These are phyloP conservation scores for Coenobita brevimanus DNA, from an alignment of 1,140 invertebrate genomes.

Conservation along the genomic window DNA sequence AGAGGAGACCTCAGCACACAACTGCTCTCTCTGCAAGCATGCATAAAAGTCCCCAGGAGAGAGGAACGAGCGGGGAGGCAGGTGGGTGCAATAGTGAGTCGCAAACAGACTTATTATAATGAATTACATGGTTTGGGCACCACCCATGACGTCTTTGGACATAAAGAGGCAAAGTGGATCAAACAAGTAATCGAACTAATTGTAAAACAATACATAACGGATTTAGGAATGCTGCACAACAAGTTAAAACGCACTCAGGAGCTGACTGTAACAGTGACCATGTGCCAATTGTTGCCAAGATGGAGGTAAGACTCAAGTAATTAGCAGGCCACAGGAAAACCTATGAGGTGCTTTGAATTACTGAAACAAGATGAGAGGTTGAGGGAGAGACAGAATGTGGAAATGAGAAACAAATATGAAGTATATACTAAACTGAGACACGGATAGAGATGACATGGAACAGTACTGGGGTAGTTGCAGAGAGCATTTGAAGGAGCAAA, in stretches of 20 bases:
- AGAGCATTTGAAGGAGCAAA: background rate
- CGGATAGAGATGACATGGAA: background rate
- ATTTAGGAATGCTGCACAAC: too few species aligned
- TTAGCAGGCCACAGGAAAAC: background rate
- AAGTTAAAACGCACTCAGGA: background rate
- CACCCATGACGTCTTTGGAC: slow-evolving; percentile 6
- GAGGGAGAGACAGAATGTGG: background rate
- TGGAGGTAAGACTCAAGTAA: background rate
- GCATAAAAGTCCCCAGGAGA: too few species aligned
- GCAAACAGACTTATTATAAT: background rate
- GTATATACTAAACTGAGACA: background rate
- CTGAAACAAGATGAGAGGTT: background rate
- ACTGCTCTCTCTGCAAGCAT: too few species aligned
- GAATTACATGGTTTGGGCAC: slow-evolving; percentile 5
- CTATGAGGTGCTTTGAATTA: background rate
- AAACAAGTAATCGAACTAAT: slow-evolving; percentile 15
- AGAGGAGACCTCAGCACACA: too few species aligned
- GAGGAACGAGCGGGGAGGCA: slow-evolving; percentile 4
- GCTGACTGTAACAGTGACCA: background rate
- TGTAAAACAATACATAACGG: too few species aligned
- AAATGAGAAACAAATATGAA: background rate
- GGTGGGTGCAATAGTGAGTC: background rate
- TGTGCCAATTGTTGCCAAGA: background rate
- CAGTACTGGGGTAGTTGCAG: background rate
- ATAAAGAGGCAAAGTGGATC: background rate